These are phyloP conservation scores for Gallinago media DNA, from an alignment of 2,113 vertebrate species.

Conservation along the genomic window DNA sequence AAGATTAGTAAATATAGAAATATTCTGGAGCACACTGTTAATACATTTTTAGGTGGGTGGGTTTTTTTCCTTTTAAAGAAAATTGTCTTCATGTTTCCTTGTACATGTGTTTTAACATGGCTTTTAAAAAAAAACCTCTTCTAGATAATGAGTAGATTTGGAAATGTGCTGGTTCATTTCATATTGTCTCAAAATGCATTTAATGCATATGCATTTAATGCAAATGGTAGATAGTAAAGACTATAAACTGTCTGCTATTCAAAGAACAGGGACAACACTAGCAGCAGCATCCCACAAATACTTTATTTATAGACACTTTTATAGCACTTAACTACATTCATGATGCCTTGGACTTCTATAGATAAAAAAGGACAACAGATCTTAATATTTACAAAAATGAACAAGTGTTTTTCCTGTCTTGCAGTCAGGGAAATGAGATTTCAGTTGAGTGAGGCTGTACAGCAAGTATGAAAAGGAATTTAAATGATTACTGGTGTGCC, in stretches of 20 bases:
- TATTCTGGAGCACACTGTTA: not conserved
- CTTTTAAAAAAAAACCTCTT: not conserved
- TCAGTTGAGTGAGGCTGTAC: not conserved
- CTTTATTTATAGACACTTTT: constrained; percentile 52
- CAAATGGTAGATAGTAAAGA: constrained; percentile 32
- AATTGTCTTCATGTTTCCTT: not conserved
- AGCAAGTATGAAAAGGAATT: not conserved
- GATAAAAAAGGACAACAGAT: constrained; percentile 11
- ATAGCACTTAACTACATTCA: not conserved
- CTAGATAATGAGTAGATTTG: not conserved
- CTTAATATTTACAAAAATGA: constrained; percentile 24
- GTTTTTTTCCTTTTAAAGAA: not conserved
- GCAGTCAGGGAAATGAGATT: not conserved
- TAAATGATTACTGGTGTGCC: not conserved
- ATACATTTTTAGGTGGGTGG: not conserved
- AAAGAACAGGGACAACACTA: constrained; percentile 35
- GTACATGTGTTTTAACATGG: not conserved
- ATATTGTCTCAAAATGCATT: not conserved
- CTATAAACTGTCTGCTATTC: not conserved
- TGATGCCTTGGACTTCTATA: not conserved
- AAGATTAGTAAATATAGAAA: not conserved
- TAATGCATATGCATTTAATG: constrained; percentile 25
- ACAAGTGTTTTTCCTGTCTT: not conserved
- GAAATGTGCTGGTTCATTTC: not conserved
- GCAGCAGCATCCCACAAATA: constrained; percentile 40